These are phyloP conservation scores for Lasaia peninsularis DNA, from an alignment of 1,140 invertebrate species.

Conservation along the genomic window DNA sequence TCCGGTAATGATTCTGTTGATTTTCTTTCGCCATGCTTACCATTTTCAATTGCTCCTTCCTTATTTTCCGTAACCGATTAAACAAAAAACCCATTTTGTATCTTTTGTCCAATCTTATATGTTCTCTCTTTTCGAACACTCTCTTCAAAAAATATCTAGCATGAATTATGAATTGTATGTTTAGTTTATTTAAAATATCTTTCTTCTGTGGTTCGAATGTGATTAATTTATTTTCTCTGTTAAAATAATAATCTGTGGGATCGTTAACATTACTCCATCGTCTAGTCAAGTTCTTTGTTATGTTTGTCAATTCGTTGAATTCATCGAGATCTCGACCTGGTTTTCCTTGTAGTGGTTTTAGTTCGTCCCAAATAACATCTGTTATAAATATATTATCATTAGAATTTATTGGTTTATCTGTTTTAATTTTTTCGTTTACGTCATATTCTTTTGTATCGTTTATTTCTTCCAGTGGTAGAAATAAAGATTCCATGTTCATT, in stretches of 20 bases:
- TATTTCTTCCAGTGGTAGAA: constrained; percentile 20
- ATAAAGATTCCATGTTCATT: constrained; percentile 25
- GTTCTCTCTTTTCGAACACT: constrained; percentile 25
- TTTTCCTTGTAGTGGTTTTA: neutral
- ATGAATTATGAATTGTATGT: constrained; percentile 31
- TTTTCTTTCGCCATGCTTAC: constrained; percentile 6
- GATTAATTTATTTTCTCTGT: neutral
- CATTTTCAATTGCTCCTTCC: constrained; percentile 35
- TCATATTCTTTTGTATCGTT: constrained; percentile 9
- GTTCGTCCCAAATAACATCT: constrained; percentile 1
- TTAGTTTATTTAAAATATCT: constrained; percentile 18
- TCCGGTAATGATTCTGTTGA: neutral
- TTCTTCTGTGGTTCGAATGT: constrained; percentile 15
- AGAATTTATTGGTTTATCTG: neutral
- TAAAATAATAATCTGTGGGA: constrained; percentile 15
- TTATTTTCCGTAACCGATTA: constrained; percentile 35
- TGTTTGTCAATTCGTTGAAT: constrained; percentile 30
- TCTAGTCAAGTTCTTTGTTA: constrained; percentile 27
- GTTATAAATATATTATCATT: neutral
- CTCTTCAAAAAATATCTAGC: constrained; percentile 31
- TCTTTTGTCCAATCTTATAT: constrained; percentile 19
- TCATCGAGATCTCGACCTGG: constrained; percentile 24
- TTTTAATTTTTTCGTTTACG: constrained; percentile 11
- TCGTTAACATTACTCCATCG: constrained; percentile 17
- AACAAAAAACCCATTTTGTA: constrained; percentile 46